Evolutionary conservation across 2,888 invertebrate genomes (phyloP), one percentile per base, ranked within the genome.

Genomic region (Helleia helle): DNA sequence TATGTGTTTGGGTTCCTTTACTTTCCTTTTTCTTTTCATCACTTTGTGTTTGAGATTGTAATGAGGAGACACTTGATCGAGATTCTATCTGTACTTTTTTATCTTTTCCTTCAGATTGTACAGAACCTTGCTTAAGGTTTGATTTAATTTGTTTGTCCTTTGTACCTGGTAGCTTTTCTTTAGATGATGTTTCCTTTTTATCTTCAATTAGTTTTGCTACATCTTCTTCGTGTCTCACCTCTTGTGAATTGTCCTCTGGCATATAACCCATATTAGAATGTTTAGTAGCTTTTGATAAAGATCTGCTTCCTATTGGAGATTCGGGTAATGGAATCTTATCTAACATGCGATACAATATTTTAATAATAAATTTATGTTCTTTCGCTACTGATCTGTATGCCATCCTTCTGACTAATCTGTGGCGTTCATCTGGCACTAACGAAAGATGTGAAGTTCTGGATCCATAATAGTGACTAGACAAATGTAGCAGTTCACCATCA

Each of bases 301-400:
- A n/a, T n/a, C n/a, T n/a, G n/a, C n/a, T n/a, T 18, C 3, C 5
- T 15, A 24, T n/a, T 5, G 12, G 11, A 8, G 38, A 15, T 5
- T 17, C 24, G 2, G 34, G 18, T 18, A 9, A 22, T 9, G 50
- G 41, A 4, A 70, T 41, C 9, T 13, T 22, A 2, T 69, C 61
- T 1, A 79, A 2, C 31, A 73, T 41, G 39, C 71, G 54, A 31
- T 67, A 58, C 3, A 79, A 6, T 9, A 65, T 49, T 47, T 56
- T 55, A 0, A 66, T 56, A 39, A 79, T 67, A 42, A 74, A 77
- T 11, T 52, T 47, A 6, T 58, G 52, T 11, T 69, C 54, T 44
- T 50, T 51, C 2, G 53, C 41, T 2, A n/a, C n/a, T n/a, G 2
- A 22, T 36, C n/a, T n/a, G n/a, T n/a, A n/a, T n/a, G n/a, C n/a